Evolutionary conservation across 2,888 invertebrate genomes (phyloP), one percentile per base, ranked within the genome.

Genomic region (Trypoxylon attenuatum): DNA sequence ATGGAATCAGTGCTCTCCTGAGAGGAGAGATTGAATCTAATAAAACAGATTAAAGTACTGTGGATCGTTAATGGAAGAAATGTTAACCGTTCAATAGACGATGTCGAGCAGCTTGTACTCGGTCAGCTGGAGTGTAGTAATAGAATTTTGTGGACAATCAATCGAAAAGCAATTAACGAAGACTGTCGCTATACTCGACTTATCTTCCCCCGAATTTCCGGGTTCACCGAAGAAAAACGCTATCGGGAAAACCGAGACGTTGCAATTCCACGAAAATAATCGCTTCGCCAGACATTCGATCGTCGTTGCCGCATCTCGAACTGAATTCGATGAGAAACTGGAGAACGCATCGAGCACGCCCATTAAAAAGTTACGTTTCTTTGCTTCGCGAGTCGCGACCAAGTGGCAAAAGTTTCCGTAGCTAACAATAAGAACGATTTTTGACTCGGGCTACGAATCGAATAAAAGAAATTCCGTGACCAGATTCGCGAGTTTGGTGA

Each of bases 81-180:
- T n/a, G n/a, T n/a, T n/a, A n/a, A n/a, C n/a, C n/a, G n/a, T n/a
- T n/a, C n/a, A n/a, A n/a, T n/a, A n/a, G n/a, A n/a, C n/a, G n/a
- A n/a, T n/a, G n/a, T n/a, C n/a, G n/a, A n/a, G n/a, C n/a, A n/a
- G n/a, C n/a, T n/a, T n/a, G n/a, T n/a, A n/a, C n/a, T n/a, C n/a
- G n/a, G n/a, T n/a, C n/a, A n/a, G n/a, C n/a, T 25, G 42, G 53
- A 41, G 49, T 33, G 63, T 63, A 53, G 49, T 59, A 63, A 63
- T 54, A 33, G 45, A 63, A 58, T 63, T 63, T 27, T 53, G 29
- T 49, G 59, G 54, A 63, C 53, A 49, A 63, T 54, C 59, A 63
- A 63, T 63, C 43, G 49, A 19, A 63, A 63, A 63, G 58, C 63
- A 63, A 63, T 63, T 59, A 63, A 53, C 39, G 46, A 21, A 57